Evolutionary conservation across 2,888 invertebrate species (phyloP), one percentile per base, ranked within the genome.

Genomic region (Cartodere bifasciata): DNA sequence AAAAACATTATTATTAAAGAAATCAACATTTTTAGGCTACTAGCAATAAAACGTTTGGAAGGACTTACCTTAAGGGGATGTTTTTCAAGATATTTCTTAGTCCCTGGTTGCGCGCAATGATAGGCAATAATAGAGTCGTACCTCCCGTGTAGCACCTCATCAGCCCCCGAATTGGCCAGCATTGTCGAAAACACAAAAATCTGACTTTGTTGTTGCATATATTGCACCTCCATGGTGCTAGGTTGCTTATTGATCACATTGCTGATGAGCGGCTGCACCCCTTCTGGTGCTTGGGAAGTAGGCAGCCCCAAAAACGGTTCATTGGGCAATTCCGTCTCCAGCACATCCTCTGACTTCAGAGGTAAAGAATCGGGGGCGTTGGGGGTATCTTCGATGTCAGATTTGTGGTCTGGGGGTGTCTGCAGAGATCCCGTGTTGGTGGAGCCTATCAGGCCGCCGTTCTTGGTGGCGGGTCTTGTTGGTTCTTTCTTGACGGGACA

Each of bases 171-270:
- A 62, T 95, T 95, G 3, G 94, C 95, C 62, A 92, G 64, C 49
- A 79, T 67, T 5, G 95, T 94, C 13, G 91, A 88, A 66, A 95
- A 95, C 46, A 95, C 94, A 72, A 92, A 95, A 58, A 95, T 90
- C 62, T 94, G 92, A 64, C 88, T 92, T 64, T 94, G 92, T 63
- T 95, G 92, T 65, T 91, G 88, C 83, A 83, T 81, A 50, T 82
- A 83, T 53, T 78, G 77, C 42, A 84, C 82, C 67, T 86, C 85
- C 70, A 84, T 80, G 40, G 80, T 77, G 45, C 80, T 77, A 42
- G 76, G 73, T 52, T 81, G 81, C 56, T 83, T 84, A 55, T 72
- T 75, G 48, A 82, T 75, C 36, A 82, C 79, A 56, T 82, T 82
- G 41, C 80, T 79, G 16, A 77, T 76, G 49, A 82, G 58, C 9